Base-by-base conservation (phyloP, 2,888 invertebrate genomes). In the Frankliniella intonsa region DNA sequence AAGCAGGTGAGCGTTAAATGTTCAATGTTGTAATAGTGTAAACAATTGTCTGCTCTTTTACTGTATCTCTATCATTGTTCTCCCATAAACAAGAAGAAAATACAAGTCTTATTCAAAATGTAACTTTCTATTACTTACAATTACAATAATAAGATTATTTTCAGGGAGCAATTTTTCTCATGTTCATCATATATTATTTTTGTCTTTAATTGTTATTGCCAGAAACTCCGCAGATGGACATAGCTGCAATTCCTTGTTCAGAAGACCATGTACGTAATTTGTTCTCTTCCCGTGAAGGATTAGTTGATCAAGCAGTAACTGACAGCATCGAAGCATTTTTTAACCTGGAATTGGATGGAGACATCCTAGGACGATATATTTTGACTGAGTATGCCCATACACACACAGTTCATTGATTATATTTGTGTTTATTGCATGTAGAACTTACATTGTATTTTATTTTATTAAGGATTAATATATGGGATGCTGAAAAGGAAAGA, bases 401-500 rank as follows among this genome's bases (percentile, higher is more conserved):
- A n/a, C n/a, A n/a, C n/a, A n/a, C n/a, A 50, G 80, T 80, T n/a
- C 82, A 80, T 81, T 50, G 14, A 81, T 50, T 55, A 76, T 80
- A 50, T 22, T 81, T 82, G 22, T 65, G n/a, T 50, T 19, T 80
- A 50, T n/a, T 50, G 50, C 27, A 82, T 9, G 17, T 11, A 69
- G 38, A 27, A 27, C 81, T 81, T n/a, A 11, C 79, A 38, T 81
- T 76, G 81, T 27, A 11, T 50, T 49, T 51, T 81, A 25, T 80
- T 83, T 27, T 84, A 88, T 90, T 25, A 87, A 96, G 96, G 87
- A 95, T 96, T 85, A 95, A 94, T 85, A 90, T 95, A 84, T 96
- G 96, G 96, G 95, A 96, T 86, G 92, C 93, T 86, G 95, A 96
- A 87, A 93, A 94, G 85, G 96, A 96, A 88, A 90, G 95, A 81